These are phyloP conservation scores for Zaprionus gabonicus DNA, from an alignment of 1,140 invertebrate species.

Conservation along the genomic window DNA sequence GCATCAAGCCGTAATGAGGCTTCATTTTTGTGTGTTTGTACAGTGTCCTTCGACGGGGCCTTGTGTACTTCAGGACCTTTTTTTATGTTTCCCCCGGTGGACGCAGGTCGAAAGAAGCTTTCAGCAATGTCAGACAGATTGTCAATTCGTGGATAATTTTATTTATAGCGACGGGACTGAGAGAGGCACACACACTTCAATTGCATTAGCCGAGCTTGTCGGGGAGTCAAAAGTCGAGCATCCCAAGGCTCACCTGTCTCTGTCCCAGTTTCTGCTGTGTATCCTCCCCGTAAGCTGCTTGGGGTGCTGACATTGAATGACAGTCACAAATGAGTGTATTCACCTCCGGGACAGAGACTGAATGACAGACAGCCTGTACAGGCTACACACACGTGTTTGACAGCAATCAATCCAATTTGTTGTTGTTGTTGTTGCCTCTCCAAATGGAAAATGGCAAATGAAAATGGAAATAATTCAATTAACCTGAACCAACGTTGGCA, in stretches of 20 bases:
- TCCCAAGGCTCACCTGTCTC: background rate
- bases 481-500: background rate
- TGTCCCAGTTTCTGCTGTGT: background rate
- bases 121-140: conserved; percentile 10
- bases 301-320: conserved; percentile 34
- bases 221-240: background rate
- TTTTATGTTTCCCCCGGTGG: conserved; percentile 3
- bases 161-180: conserved; percentile 22
- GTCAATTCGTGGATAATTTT: conserved; percentile 29
- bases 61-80: conserved; percentile 3
- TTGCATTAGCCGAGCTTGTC: conserved; percentile 11
- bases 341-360: background rate
- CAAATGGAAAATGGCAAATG: background rate
- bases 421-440: background rate
- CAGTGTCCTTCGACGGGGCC: background rate
- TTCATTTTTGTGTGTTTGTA: conserved; percentile 17
- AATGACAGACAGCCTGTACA: background rate
- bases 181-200: background rate
- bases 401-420: conserved; percentile 36
- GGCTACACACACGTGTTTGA: conserved; percentile 14
- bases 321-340: conserved; percentile 36
- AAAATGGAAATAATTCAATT: conserved; percentile 24
- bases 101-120: conserved; percentile 4
- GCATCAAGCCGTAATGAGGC: conserved; percentile 18
- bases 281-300: conserved; percentile 12